Conservation (phyloP, 2,888 invertebrate genomes). For the Erebia palarica region DNA sequence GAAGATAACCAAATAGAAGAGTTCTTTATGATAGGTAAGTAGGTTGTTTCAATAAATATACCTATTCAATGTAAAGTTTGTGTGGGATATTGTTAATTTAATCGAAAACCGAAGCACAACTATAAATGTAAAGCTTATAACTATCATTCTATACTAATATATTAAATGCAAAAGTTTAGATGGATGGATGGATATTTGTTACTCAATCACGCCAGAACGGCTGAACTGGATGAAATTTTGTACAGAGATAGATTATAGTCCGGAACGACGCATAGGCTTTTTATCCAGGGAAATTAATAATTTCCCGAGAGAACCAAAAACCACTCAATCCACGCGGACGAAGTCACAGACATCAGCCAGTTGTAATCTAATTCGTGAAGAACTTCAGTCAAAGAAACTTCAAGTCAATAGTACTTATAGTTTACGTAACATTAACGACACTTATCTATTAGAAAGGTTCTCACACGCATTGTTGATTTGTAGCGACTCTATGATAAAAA, state of each 20-base stretch:
- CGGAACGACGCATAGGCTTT: too few relatives aligned
- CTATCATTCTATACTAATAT: too few relatives aligned
- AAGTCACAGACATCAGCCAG: too few relatives aligned
- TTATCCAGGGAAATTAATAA: too few relatives aligned
- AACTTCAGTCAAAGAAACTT: background rate
- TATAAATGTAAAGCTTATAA: too few relatives aligned
- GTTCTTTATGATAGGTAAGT: conserved; percentile 12
- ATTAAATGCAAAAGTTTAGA: too few relatives aligned
- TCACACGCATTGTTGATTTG: background rate
- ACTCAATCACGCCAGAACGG: too few relatives aligned
- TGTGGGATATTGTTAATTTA: background rate
- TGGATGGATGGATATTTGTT: too few relatives aligned
- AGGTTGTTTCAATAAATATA: background rate
- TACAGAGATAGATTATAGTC: too few relatives aligned
- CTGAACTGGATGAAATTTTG: too few relatives aligned
- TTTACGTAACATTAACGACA: background rate
- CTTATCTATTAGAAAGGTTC: conserved; percentile 9
- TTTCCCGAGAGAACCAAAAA: too few relatives aligned
- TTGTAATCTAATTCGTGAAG: background rate
- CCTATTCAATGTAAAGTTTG: background rate
- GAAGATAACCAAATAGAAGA: conserved; percentile 14
- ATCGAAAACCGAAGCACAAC: background rate
- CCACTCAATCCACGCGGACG: too few relatives aligned
- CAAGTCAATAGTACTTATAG: background rate
- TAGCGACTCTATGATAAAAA: background rate